Evolutionary conservation across 2,797 vertebrate genomes (phyloP).

Genomic region (Chelmon rostratus): DNA sequence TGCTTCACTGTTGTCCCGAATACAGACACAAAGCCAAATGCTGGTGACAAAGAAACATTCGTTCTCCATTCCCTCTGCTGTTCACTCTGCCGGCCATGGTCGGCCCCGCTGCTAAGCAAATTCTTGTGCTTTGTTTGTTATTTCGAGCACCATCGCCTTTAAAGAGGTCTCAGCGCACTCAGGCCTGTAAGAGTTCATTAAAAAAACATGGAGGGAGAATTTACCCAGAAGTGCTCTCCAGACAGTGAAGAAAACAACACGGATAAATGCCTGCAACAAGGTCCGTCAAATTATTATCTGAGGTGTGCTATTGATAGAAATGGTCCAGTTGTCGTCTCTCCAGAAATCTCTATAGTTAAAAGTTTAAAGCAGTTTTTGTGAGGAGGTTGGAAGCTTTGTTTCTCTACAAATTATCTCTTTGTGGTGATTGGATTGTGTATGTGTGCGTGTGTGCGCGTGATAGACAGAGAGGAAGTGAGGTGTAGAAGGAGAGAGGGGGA

Average conservation of each 20-base stretch:
- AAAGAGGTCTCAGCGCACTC: conserved; percentile 13
- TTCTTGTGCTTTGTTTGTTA: neutral
- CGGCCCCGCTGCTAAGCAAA: neutral
- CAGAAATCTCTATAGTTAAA: too few species aligned
- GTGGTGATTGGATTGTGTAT: conserved; percentile 21
- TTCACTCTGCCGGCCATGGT: conserved; percentile 5
- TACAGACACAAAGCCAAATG: neutral
- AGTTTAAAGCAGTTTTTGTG: conserved; percentile 30
- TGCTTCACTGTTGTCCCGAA: neutral
- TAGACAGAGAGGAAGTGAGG: neutral
- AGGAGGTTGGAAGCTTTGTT: conserved; percentile 7
- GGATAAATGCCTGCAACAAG: conserved; percentile 4
- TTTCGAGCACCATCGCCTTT: conserved; percentile 4
- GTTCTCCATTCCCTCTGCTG: neutral
- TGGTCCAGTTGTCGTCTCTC: too few species aligned
- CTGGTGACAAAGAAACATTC: neutral
- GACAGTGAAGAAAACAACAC: conserved; percentile 17
- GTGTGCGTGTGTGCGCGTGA: conserved; percentile 12
- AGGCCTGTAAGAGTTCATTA: conserved; percentile 11
- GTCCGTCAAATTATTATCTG: neutral
- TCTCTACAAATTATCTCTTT: conserved; percentile 23
- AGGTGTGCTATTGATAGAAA: neutral
- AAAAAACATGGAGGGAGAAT: conserved; percentile 20
- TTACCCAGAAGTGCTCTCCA: conserved; percentile 5
- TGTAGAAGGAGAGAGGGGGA: conserved; percentile 40